Evolutionary conservation across 2,113 vertebrate species (phyloP), one percentile per base, ranked within the genome.

Genomic region (Carassius carassius): DNA sequence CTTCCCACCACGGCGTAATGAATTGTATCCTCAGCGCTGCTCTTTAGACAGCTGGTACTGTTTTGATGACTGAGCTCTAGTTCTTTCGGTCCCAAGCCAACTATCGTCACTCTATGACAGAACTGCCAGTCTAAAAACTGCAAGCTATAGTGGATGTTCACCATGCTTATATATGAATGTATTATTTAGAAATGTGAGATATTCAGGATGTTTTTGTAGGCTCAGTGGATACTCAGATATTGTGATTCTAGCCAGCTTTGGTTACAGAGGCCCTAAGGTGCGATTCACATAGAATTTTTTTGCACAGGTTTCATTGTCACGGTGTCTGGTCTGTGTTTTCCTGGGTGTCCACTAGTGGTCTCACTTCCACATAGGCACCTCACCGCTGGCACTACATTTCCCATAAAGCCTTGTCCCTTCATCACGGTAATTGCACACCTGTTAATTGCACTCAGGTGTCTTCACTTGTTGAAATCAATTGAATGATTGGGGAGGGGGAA

Each of bases 61-160:
- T 85, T 81, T 81, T 81, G 78, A 81, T 85, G 78, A 74, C 37
- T 65, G 44, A 21, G 69, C 84, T 72, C 51, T 77, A n/a, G 35
- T 21, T 49, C 51, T 14, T 70, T 85, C 54, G 13, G 32, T 73
- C 23, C 7, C 32, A 41, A 60, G 14, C 37, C 21, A 72, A 56
- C 19, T 44, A 80, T 37, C 23, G 37, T 58, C 14, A 29, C 10
- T 60, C 54, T 29, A 16, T 63, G 54, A 75, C 82, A 47, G 47
- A 82, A 41, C n/a, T 67, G 47, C 60, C 49, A 25, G 54, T 73
- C 41, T 29, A 32, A 29, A 79, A 47, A 32, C 35, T 62, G 25
- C 37, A 60, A 29, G 49, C 75, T 79, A 69, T 49, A 62, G 21
- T 16, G n/a, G 47, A 23, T 44, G 44, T 58, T 85, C 78, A n/a